Evolutionary conservation across 2,888 invertebrate genomes (phyloP).

Genomic region (Pseudococcus jackbeardsleyi): DNA sequence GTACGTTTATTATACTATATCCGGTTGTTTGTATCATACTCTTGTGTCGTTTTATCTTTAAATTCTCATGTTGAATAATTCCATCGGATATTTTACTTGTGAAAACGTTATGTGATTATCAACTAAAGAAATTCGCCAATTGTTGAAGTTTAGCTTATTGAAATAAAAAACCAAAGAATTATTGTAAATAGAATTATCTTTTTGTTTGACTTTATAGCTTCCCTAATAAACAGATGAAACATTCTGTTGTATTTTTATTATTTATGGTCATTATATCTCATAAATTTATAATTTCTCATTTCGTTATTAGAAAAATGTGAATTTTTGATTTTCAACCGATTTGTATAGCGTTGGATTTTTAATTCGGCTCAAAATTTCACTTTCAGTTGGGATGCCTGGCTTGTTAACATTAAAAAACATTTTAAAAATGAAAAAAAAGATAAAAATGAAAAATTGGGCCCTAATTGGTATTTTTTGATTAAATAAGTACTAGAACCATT

Average conservation of each 20-base stretch:
- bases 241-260: background rate
- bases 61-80: background rate
- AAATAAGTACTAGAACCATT: too few species aligned
- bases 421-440: too few species aligned
- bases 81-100: background rate
- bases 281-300: background rate
- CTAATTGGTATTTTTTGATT: too few species aligned
- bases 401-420: too few species aligned
- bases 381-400: too few species aligned
- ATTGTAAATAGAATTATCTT: background rate
- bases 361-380: too few species aligned
- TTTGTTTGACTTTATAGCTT: slow-evolving; percentile 11
- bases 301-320: background rate
- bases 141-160: slow-evolving; percentile 7
- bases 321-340: background rate
- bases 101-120: background rate
- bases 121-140: background rate
- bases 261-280: background rate
- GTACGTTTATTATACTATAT: background rate
- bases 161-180: background rate
- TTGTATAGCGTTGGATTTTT: background rate
- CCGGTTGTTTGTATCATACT: background rate
- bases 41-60: background rate
- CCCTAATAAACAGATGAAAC: background rate
- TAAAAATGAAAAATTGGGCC: too few species aligned